phyloP scores from a whole-genome alignment of 1,140 invertebrate species.

The Adelges cooleyi region DNA sequence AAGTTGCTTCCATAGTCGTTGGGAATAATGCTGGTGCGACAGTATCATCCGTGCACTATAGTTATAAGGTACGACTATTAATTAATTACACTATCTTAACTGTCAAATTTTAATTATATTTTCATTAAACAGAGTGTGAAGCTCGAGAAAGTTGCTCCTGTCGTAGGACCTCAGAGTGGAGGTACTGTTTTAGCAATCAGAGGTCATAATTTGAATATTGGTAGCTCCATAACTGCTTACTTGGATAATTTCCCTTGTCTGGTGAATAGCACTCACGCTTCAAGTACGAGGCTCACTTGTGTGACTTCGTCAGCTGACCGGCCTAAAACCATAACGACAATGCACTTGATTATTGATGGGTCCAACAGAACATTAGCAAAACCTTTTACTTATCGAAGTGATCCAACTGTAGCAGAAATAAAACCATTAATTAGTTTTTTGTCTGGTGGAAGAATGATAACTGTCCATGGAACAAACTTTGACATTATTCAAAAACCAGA shows the following conservation, averaged over 20 bases:
- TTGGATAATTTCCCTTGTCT: conserved; percentile 79
- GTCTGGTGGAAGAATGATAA: conserved; percentile 85
- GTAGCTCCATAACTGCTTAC: conserved; percentile 73
- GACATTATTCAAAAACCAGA: conserved; percentile 82
- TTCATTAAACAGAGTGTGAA: conserved; percentile 50
- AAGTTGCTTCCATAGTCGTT: conserved; percentile 69
- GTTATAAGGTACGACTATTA: conserved; percentile 53
- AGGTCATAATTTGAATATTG: conserved; percentile 87
- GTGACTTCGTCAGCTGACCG: conserved; percentile 53
- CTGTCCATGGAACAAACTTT: conserved; percentile 82
- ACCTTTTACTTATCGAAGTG: conserved; percentile 78
- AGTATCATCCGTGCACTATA: conserved; percentile 76
- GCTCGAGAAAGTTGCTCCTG: conserved; percentile 67
- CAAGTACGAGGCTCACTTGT: conserved; percentile 77
- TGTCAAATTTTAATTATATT: conserved; percentile 25
- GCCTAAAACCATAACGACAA: conserved; percentile 35
- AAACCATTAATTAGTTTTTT: conserved; percentile 77
- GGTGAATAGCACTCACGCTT: conserved; percentile 76
- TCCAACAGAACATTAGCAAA: conserved; percentile 58
- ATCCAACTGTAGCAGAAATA: conserved; percentile 88
- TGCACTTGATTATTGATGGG: conserved; percentile 72
- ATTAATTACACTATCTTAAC: neutral
- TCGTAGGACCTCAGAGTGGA: conserved; percentile 81
- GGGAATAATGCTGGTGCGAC: conserved; percentile 81
- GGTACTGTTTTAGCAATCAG: conserved; percentile 84